Percentiles rank a stretch among this genome's conserved stretches.
phyloP scores from a whole-genome alignment of 2,888 invertebrate species.

The Chromoteleia sp. region DNA sequence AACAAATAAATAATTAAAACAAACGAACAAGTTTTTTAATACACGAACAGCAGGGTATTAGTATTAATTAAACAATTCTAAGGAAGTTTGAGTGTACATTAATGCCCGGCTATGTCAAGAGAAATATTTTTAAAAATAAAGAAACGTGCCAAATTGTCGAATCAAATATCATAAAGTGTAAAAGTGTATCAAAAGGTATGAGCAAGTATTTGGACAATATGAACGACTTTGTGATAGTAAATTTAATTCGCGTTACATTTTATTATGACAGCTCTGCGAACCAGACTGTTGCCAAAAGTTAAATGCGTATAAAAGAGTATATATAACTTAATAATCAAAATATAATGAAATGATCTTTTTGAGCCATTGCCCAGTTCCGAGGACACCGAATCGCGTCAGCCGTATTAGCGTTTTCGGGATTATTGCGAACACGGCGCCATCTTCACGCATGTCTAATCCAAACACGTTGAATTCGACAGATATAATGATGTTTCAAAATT shows the following conservation, averaged over 20 bases:
- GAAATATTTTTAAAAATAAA: slow-evolving; percentile 56
- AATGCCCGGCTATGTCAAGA: slow-evolving; percentile 53
- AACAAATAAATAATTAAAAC: slow-evolving; percentile 17
- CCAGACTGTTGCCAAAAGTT: slow-evolving; percentile 59
- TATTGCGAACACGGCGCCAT: slow-evolving; percentile 27
- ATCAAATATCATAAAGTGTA: slow-evolving; percentile 53
- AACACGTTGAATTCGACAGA: slow-evolving; percentile 25
- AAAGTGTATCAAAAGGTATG: slow-evolving; percentile 43
- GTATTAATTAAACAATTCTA: slow-evolving; percentile 28
- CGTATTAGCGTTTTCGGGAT: slow-evolving; percentile 32
- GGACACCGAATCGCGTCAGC: background rate
- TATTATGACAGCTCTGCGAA: slow-evolving; percentile 34
- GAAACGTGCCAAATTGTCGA: slow-evolving; percentile 60
- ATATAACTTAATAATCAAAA: slow-evolving; percentile 51
- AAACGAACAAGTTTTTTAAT: slow-evolving; percentile 16
- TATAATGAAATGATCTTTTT: background rate
- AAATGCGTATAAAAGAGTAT: background rate
- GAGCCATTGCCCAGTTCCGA: slow-evolving; percentile 47
- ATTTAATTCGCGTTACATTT: slow-evolving; percentile 32
- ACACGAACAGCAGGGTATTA: slow-evolving; percentile 55
- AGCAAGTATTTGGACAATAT: slow-evolving; percentile 54
- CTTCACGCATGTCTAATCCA: slow-evolving; percentile 35
- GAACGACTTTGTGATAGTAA: slow-evolving; percentile 54
- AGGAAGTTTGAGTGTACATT: slow-evolving; percentile 19
- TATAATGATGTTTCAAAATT: slow-evolving; percentile 38